These are phyloP conservation scores for Manacus vitellinus DNA, from an alignment of 2,113 vertebrate genomes.

Conservation along the genomic window DNA sequence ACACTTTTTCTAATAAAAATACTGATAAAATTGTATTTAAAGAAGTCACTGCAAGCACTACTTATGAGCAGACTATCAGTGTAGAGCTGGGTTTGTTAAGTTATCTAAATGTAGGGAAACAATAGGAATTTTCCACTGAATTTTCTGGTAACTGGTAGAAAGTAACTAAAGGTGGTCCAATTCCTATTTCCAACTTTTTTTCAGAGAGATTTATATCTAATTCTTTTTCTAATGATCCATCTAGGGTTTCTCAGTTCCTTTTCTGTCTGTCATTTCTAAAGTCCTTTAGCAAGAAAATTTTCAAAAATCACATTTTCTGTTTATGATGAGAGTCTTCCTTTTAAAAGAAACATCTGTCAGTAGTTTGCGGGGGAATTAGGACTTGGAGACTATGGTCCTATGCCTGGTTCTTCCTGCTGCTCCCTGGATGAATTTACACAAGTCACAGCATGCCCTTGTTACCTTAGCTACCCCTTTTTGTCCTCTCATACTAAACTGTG, in stretches of 20 bases:
- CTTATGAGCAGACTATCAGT: neutral
- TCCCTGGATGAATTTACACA: neutral
- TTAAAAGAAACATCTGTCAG: neutral
- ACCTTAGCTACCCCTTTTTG: neutral
- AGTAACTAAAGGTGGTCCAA: neutral
- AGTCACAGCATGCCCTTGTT: neutral
- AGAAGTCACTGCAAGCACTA: neutral
- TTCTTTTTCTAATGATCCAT: neutral
- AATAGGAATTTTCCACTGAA: neutral
- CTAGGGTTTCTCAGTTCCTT: neutral
- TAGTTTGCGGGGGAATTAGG: neutral
- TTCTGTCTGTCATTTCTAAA: neutral
- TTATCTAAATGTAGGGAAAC: neutral
- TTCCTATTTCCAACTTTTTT: neutral
- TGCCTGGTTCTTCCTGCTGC: neutral
- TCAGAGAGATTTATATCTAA: neutral
- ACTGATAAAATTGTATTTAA: neutral
- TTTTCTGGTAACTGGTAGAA: neutral
- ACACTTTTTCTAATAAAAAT: neutral
- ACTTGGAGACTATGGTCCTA: neutral
- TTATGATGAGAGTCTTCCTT: neutral
- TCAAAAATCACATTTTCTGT: neutral
- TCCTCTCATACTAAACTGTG: neutral
- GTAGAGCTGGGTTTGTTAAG: neutral
- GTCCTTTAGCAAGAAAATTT: neutral